Base-by-base conservation (phyloP, 2,113 vertebrate species). In the Pituophis catenifer region DNA sequence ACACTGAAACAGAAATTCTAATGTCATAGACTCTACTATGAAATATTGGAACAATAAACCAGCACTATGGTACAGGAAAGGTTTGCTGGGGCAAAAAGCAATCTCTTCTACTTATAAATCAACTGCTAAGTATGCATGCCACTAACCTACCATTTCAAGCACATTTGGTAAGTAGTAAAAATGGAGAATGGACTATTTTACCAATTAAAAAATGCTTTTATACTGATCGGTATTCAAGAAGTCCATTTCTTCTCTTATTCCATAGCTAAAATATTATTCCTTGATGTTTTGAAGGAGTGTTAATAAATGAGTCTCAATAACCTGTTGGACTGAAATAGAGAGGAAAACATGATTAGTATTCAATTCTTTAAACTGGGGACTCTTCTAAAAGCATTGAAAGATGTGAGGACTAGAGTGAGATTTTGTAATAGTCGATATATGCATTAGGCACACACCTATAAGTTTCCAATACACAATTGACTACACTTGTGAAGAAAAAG, bases 271-370 rank as follows among this genome's bases (percentile, higher is more conserved):
- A 12, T 88, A 19, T 98, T 97, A 99, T 93, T 99, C 99, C 97
- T 99, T 98, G 97, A 99, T 98, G 90, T 97, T 99, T 94, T 99
- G 99, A 95, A 99, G 98, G 53, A 99, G 97, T 96, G 98, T 98
- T 95, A 99, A 94, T 94, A 99, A 97, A 95, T 99, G 99, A 38
- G 98, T 98, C 94, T 99, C 99, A 96, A 99, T 99, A 95, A 99
- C 99, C 98, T 99, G 99, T 98, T 99, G 99, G 97, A 99, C 99
- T 99, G 91, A 95, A 96, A 96, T 26, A 95, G 94, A 50, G 94
- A 91, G 93, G 53, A 94, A 10, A 93, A 87, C 8, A 62, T 91
- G 89, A 10, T 54, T 52, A 92, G 7, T n/a, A 10, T 90, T 94
- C 3, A 38, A 93, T 92, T 93, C 91, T 57, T 94, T 29, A 59